Conservation (phyloP, 2,888 invertebrate species). For the Spicauda simplicius region DNA sequence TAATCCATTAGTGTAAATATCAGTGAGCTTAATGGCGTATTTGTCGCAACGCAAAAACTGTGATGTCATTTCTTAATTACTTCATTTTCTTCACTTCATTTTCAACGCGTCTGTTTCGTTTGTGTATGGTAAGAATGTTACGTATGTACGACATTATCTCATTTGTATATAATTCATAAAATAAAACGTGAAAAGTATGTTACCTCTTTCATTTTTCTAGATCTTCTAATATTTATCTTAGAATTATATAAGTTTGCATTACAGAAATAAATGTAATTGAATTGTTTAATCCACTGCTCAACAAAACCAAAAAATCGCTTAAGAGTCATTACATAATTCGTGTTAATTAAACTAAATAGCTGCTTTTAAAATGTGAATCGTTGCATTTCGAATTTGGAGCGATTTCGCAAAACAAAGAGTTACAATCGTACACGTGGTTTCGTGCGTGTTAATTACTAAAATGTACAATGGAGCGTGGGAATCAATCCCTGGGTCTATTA, state of each 20-base stretch:
- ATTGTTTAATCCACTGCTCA: background rate
- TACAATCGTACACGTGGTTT: conserved; percentile 13
- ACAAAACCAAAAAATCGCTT: background rate
- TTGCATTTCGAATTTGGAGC: conserved; percentile 25
- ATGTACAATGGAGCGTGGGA: conserved; percentile 40
- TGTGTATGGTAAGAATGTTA: conserved; percentile 30
- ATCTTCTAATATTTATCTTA: background rate
- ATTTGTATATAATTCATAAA: conserved; percentile 37
- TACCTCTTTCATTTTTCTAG: conserved; percentile 9
- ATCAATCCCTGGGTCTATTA: conserved; percentile 29
- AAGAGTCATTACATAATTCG: conserved; percentile 4
- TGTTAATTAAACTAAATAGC: conserved; percentile 15
- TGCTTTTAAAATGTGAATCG: conserved; percentile 17
- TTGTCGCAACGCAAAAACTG: conserved; percentile 33
- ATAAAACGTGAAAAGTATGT: conserved; percentile 29
- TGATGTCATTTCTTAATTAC: conserved; percentile 28
- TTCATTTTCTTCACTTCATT: conserved; percentile 22
- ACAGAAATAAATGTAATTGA: background rate
- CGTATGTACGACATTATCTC: conserved; percentile 14
- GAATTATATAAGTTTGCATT: too few species aligned
- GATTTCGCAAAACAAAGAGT: conserved; percentile 27
- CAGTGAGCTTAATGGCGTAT: conserved; percentile 31
- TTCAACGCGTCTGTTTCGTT: conserved; percentile 14
- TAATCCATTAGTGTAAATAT: conserved; percentile 36
- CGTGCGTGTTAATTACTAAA: conserved; percentile 27